Evolutionary conservation across 2,113 vertebrate species (phyloP), one percentile per base, ranked within the genome.

Genomic region (Upupa epops): DNA sequence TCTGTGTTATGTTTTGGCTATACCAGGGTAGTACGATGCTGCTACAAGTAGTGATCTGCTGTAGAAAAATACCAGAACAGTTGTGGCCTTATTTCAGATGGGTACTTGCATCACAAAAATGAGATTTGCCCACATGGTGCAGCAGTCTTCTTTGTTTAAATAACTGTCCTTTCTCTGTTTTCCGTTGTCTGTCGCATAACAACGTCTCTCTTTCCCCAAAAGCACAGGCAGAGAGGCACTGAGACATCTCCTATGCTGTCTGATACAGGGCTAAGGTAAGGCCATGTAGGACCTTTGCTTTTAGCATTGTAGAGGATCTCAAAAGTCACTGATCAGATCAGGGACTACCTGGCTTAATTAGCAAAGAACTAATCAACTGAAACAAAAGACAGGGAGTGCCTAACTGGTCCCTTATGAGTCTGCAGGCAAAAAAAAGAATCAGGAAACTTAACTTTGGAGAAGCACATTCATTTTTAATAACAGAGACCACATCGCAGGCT

Each of bases 21-120:
- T 11, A 19, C 17, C 54, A 86, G 80, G 31, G 74, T 11, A 34
- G 71, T n/a, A 70, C 29, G n/a, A 64, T 64, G 52, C 26, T 92
- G 7, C 4, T 72, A 49, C 61, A 95, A 78, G 56, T 25, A 48
- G 49, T 42, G 63, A 22, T 87, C 81, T 84, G 42, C 90, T 86
- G 34, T 24, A 86, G 65, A 59, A 74, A 81, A 66, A 48, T 31
- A 34, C 22, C 17, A 72, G 59, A 90, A 37, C 37, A 36, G 31
- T 31, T 17, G 5, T 58, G 61, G 22, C 54, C 31, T 87, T 69
- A 28, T 72, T 85, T 80, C 49, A 61, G 26, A 79, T 17, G 20
- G 17, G 58, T 82, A 19, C 28, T 68, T 40, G 46, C 32, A 56
- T 45, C 83, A 71, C 16, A 69, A 92, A 84, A 31, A 18, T 0